Conservation (phyloP, 2,888 invertebrate species). For the Apamea anceps region DNA sequence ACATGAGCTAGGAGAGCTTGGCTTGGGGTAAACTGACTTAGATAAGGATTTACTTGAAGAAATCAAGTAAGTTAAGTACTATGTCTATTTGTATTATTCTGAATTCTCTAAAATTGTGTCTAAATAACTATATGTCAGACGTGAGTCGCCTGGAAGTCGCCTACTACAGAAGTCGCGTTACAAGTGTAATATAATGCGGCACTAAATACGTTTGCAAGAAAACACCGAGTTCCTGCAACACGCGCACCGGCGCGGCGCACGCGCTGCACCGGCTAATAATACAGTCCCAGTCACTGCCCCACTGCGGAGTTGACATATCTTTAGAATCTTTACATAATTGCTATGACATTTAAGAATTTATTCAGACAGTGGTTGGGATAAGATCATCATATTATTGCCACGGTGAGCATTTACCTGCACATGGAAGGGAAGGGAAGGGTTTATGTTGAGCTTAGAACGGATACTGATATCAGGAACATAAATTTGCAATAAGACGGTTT, state of each 20-base stretch:
- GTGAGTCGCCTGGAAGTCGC: constrained; percentile 5
- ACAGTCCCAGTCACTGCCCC: constrained; percentile 23
- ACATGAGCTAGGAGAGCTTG: no score
- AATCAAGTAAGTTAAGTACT: no score
- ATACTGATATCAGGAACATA: not conserved
- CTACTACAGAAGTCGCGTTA: no score
- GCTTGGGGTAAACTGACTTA: no score
- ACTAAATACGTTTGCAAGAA: constrained; percentile 31
- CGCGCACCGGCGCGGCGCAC: not conserved
- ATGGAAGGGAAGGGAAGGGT: not conserved
- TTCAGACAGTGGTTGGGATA: not conserved
- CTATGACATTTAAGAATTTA: constrained; percentile 13
- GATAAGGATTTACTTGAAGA: no score
- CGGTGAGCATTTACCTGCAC: not conserved
- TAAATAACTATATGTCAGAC: no score
- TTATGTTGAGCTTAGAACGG: not conserved
- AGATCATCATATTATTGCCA: constrained; percentile 3
- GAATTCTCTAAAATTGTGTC: no score
- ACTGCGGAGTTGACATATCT: constrained; percentile 19
- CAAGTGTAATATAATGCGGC: constrained; percentile 38
- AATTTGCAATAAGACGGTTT: not conserved
- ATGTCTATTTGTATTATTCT: no score
- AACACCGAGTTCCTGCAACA: constrained; percentile 39
- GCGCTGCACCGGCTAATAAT: constrained; percentile 52
- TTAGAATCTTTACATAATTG: not conserved